Evolutionary conservation across 2,113 vertebrate species (phyloP), one percentile per base, ranked within the genome.

Genomic region (Dolichotis patagonum): DNA sequence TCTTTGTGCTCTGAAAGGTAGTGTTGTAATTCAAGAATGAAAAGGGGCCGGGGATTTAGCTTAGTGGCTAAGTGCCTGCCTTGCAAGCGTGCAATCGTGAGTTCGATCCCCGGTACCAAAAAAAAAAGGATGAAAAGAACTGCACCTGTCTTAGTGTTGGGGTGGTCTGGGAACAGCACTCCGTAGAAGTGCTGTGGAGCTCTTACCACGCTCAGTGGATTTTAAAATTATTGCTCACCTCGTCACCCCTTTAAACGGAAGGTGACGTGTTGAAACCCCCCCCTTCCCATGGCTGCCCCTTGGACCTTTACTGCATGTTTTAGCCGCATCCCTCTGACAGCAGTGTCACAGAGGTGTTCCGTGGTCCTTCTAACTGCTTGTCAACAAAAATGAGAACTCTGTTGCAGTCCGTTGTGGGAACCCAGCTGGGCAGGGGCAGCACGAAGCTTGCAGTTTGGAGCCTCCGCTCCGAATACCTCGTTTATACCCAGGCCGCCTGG

Each of bases 111-210:
- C n/a, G n/a, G n/a, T n/a, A n/a, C n/a, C n/a, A n/a, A n/a, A n/a
- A n/a, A n/a, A n/a, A n/a, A n/a, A 67, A 60, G 19, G 7, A 26
- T 56, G 46, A 71, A 62, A 22, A 46, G 16, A 78, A 32, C 3
- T 11, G 22, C 56, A 3, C 41, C 58, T 71, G 13, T 56, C 41
- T n/a, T 3, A 2, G n/a, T 20, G 52, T 0, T 11, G 5, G 12
- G 67, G 12, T 12, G 0, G 6, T 2, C 38, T 32, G 43, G 38
- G 67, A 41, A 56, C 0, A 4, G 46, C 3, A 52, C 22, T 6
- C 43, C 26, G 1, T 28, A 4, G 19, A n/a, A 16, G 38, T 38
- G 10, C 60, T 32, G 0, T 26, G 2, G 11, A 1, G 0, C 7
- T 69, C 43, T 56, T 49, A 17, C 75, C 77, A 0, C 14, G 38